Base-by-base conservation (phyloP, 2,113 vertebrate species). In the Burhinus bistriatus region DNA sequence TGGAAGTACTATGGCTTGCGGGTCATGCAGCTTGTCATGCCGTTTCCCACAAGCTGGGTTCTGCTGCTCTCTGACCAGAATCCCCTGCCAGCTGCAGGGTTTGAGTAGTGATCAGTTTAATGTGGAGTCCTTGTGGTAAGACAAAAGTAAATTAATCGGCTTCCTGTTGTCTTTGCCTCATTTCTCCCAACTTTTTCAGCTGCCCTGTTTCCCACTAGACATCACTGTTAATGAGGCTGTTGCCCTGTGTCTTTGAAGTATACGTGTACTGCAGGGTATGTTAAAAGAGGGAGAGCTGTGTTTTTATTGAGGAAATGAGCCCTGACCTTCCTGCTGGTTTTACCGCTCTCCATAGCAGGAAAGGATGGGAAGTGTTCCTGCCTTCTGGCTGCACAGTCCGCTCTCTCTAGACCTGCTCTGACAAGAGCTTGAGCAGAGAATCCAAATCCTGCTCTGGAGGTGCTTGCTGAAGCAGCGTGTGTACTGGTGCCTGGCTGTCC, bases 81-180 rank as follows among this genome's bases (percentile, higher is more conserved):
- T 11, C 20, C 26, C 8, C 22, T 69, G 49, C 34, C 51, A 0
- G 1, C 15, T 22, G 11, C 7, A 1, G 7, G 49, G 5, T 23
- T 1, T 12, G 47, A 36, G 52, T 0, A 1, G 57, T 1, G 22
- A 8, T 9, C 12, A 2, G 10, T 11, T 38, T 10, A 4, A 2
- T 0, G 5, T 5, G 58, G 32, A 6, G 40, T 7, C 83, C 59
- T 19, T 19, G n/a, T 51, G 47, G 58, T 27, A 9, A 15, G 45
- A 9, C 34, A 51, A 51, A 49, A 23, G 51, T 26, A 2, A 64
- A 32, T 2, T 3, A 2, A 26, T 42, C 15, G 6, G 17, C 69
- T 69, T 45, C 2, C 44, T 61, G 21, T 42, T 62, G 6, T 8
- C 47, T 13, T 13, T 70, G 30, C 36, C 59, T 26, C 0, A 19